Conservation (phyloP, 1,140 invertebrate species). For the Drepana arcuata region DNA sequence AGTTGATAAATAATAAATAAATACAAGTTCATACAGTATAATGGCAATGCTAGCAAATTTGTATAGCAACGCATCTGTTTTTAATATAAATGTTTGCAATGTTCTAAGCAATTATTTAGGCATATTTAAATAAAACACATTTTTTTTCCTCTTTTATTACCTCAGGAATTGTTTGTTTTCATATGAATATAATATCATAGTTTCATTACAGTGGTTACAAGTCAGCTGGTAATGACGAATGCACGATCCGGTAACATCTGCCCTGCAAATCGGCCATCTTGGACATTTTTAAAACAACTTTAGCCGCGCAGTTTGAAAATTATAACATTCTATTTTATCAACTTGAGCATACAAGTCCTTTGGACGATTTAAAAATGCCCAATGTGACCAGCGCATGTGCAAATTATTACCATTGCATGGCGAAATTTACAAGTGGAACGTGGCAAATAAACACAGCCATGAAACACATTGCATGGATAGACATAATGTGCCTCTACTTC, state of each 20-base stretch:
- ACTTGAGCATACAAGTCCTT: neutral
- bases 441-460: conserved; percentile 25
- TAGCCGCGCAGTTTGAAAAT: no score
- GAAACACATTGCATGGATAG: no score
- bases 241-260: conserved; percentile 34
- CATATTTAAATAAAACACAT: no score
- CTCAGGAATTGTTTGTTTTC: conserved; percentile 59
- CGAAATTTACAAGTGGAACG: conserved; percentile 10
- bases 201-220: conserved; percentile 56
- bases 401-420: conserved; percentile 12
- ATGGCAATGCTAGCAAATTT: no score
- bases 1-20: no score
- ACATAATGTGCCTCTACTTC: conserved; percentile 19
- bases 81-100: no score
- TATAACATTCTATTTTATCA: conserved; percentile 1
- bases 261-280: conserved; percentile 8
- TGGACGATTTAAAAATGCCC: conserved; percentile 12
- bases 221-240: conserved; percentile 54
- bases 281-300: conserved; percentile 2
- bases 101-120: no score
- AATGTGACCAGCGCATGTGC: conserved; percentile 17
- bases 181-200: conserved; percentile 62
- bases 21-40: no score
- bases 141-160: conserved; percentile 67
- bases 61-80: no score